phyloP scores from a whole-genome alignment of 1,140 invertebrate genomes.

The Triops cancriformis region DNA sequence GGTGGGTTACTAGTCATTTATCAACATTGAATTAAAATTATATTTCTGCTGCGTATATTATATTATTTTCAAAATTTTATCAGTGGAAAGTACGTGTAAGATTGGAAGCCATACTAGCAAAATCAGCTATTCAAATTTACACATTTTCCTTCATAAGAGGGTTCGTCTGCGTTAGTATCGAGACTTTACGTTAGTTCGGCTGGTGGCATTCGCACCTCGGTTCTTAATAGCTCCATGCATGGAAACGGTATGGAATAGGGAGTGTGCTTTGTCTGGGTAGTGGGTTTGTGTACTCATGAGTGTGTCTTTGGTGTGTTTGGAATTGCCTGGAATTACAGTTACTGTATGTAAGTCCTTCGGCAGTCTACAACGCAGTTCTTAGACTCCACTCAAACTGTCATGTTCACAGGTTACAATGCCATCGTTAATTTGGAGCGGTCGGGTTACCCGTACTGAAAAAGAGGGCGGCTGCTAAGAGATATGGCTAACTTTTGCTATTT shows the following conservation, averaged over 20 bases:
- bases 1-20: too few species aligned
- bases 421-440: background rate
- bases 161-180: too few species aligned
- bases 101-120: too few species aligned
- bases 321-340: background rate
- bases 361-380: background rate
- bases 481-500: background rate
- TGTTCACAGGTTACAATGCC: background rate
- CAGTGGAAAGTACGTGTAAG: too few species aligned
- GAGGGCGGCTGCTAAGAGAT: background rate
- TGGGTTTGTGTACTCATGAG: background rate
- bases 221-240: too few species aligned
- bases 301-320: background rate
- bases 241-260: background rate
- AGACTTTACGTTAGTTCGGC: too few species aligned
- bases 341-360: background rate
- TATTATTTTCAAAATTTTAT: too few species aligned
- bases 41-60: too few species aligned
- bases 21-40: too few species aligned
- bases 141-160: too few species aligned
- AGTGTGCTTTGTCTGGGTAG: constrained; percentile 13
- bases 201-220: too few species aligned
- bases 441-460: background rate
- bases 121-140: too few species aligned
- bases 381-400: background rate